Evolutionary conservation across 2,113 vertebrate genomes (phyloP), one percentile per base, ranked within the genome.

Genomic region (Ramphastos sulfuratus): DNA sequence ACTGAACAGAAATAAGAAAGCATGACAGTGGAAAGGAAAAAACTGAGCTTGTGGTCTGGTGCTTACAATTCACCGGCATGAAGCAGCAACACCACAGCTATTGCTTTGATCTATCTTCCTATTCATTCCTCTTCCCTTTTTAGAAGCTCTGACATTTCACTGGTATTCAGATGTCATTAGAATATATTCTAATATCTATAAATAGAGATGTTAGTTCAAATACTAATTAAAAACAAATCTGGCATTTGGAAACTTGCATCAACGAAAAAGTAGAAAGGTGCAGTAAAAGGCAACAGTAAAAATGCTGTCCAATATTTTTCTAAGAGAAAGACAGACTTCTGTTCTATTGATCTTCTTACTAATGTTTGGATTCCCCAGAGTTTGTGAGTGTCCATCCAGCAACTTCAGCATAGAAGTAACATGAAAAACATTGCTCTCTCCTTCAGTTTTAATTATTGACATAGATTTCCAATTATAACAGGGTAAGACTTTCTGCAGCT

Each of bases 151-250:
- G 96, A 95, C 94, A 97, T 96, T 97, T 97, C 96, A 93, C 63
- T 87, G 93, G 95, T 89, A 97, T 96, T 97, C 88, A 85, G 89
- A 85, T 63, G 59, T 6, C 78, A 96, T 90, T 96, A 96, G 96
- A 98, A 97, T 96, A 97, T 78, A 98, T 94, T 91, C 93, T 90
- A 93, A 93, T 82, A 96, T 12, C 82, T 97, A 97, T 95, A 97
- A 96, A 97, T 97, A 98, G 97, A 94, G 95, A 94, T 48, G 35
- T 96, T 88, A 91, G 42, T 97, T 97, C 85, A 94, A 96, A 70
- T 85, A 87, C 82, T 95, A 95, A 97, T 97, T 97, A 96, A 97
- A 97, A 98, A 95, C 95, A 97, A 95, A 93, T 73, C 86, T 97
- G 84, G 76, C 92, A 95, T 96, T 96, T 96, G 75, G 67, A 96